These are phyloP conservation scores for Hystrix brachyura DNA, from an alignment of 2,113 vertebrate genomes.

Conservation along the genomic window DNA sequence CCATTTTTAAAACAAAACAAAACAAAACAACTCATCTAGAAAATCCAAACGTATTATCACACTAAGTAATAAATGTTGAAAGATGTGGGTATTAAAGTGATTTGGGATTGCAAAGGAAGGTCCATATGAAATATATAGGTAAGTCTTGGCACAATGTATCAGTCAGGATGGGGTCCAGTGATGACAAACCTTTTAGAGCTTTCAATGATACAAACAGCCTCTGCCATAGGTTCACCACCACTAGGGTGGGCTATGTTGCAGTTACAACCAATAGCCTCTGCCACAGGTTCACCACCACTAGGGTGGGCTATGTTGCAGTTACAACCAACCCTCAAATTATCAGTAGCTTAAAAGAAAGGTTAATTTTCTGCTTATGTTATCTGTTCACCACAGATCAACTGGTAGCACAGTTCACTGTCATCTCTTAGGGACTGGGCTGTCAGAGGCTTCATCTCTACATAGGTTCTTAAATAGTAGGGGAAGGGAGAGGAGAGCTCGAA, in stretches of 20 bases:
- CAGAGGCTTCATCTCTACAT: not conserved
- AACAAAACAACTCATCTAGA: not conserved
- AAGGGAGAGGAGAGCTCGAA: not conserved
- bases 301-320: not conserved
- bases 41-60: not conserved
- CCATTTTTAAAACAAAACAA: not conserved
- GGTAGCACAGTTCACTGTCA: not conserved
- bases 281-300: not conserved
- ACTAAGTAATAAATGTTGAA: slow-evolving; percentile 49
- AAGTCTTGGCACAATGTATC: not conserved
- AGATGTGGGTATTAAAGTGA: slow-evolving; percentile 14
- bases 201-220: not conserved
- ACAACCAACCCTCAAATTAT: not conserved
- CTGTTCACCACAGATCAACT: not conserved
- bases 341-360: slow-evolving; percentile 4
- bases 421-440: not conserved
- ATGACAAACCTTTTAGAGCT: not conserved
- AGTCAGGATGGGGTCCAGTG: not conserved
- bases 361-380: slow-evolving; percentile 30
- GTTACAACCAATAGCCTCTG: not conserved
- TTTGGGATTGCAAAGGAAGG: not conserved
- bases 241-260: not conserved
- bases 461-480: not conserved
- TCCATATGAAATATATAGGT: not conserved
- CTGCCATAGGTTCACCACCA: not conserved